A percentile compares a stretch with the other conserved stretches of the same genome.
These are phyloP conservation scores for Petrolisthes cinctipes DNA, from an alignment of 2,888 invertebrate species.

Conservation along the genomic window DNA sequence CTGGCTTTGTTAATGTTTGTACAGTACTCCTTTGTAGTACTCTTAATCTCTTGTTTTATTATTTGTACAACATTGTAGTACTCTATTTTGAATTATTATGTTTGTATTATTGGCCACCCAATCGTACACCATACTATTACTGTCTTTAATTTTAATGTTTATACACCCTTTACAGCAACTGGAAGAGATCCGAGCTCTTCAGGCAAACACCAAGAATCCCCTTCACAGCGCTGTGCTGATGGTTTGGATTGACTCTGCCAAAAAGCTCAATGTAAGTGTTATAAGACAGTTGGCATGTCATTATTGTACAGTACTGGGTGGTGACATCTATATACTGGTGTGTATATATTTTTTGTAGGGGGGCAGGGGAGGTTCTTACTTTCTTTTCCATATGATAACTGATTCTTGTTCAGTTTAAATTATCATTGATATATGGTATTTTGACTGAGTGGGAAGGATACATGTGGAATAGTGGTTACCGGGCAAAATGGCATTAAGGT, in stretches of 20 bases:
- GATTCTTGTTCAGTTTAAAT: too few species aligned
- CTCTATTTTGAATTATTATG: too few species aligned
- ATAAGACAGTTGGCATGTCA: too few species aligned
- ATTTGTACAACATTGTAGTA: background rate
- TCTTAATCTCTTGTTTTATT: background rate
- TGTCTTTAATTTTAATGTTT: too few species aligned
- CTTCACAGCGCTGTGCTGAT: constrained; percentile 76
- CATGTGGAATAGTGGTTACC: too few species aligned
- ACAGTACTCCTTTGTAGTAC: background rate
- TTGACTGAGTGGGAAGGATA: too few species aligned
- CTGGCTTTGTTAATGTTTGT: background rate
- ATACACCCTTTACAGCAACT: constrained; percentile 64
- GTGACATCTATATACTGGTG: background rate
- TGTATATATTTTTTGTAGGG: background rate
- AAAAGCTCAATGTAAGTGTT: constrained; percentile 85
- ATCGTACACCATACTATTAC: too few species aligned
- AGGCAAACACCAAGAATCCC: constrained; percentile 66
- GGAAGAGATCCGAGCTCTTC: constrained; percentile 67
- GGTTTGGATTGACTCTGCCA: constrained; percentile 92
- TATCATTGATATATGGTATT: too few species aligned
- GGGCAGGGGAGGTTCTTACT: too few species aligned
- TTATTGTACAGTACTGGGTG: background rate
- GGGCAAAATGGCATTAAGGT: too few species aligned
- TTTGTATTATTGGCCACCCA: too few species aligned
- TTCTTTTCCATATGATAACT: too few species aligned